Evolutionary conservation across 2,113 vertebrate genomes (phyloP).

Genomic region (Ammodytes dubius): DNA sequence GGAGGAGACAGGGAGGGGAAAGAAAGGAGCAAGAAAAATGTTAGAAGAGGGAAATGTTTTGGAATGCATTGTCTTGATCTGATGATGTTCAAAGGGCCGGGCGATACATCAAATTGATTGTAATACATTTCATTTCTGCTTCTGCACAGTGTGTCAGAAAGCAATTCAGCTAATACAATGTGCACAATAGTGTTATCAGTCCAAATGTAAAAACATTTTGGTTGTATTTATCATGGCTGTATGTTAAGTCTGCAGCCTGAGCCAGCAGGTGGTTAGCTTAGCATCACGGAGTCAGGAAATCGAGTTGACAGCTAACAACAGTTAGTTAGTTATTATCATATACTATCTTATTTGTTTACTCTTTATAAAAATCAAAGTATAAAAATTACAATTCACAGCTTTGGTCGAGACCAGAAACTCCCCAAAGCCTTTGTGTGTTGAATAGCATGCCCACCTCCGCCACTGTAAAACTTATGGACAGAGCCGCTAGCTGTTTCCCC

Average conservation of each 20-base stretch:
- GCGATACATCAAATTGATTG: too few species aligned
- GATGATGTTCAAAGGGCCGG: neutral
- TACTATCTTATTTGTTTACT: neutral
- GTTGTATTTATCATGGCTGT: neutral
- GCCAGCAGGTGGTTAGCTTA: neutral
- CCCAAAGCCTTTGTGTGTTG: neutral
- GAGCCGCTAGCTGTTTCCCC: neutral
- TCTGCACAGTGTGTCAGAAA: neutral
- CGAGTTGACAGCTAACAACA: too few species aligned
- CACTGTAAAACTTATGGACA: neutral
- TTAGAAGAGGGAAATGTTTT: neutral
- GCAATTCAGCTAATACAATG: neutral
- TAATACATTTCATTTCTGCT: neutral
- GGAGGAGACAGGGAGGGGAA: conserved; percentile 20
- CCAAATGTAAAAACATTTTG: neutral
- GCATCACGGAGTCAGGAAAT: neutral
- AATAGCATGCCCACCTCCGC: neutral
- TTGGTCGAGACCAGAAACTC: neutral
- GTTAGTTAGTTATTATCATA: neutral
- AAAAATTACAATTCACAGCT: neutral
- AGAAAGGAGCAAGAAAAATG: neutral
- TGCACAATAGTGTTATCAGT: neutral
- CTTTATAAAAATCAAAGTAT: neutral
- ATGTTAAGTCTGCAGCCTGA: neutral
- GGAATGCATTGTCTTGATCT: neutral